Conservation (phyloP, 2,888 invertebrate genomes). For the Cryptops parisi region DNA sequence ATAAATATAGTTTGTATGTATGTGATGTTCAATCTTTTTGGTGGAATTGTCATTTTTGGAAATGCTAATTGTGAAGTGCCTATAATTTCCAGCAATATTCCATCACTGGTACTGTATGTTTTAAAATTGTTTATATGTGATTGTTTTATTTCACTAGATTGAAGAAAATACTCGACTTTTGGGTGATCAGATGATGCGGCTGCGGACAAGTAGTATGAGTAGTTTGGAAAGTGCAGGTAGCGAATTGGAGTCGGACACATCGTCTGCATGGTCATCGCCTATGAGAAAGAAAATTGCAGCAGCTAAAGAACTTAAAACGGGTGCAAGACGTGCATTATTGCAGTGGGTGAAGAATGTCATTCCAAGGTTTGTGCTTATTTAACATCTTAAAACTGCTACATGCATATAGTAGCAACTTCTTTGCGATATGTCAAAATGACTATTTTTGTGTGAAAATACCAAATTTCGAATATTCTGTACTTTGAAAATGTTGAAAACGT, state of each 20-base stretch:
- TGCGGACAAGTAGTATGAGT: conserved; percentile 63
- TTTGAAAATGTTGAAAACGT: not conserved
- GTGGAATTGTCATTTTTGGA: no score
- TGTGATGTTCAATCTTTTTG: no score
- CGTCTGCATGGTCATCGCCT: conserved; percentile 27
- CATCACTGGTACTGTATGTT: no score
- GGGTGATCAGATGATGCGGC: conserved; percentile 60
- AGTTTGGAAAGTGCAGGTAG: conserved; percentile 33
- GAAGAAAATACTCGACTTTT: conserved; percentile 85
- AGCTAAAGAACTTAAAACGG: conserved; percentile 48
- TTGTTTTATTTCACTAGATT: conserved; percentile 45
- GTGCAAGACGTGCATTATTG: conserved; percentile 77
- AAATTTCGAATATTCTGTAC: not conserved
- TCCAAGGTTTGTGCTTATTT: conserved; percentile 51
- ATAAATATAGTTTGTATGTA: no score
- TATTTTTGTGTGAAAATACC: not conserved
- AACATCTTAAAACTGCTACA: no score
- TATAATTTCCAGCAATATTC: no score
- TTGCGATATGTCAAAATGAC: no score
- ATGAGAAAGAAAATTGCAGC: conserved; percentile 18
- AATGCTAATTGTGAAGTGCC: no score
- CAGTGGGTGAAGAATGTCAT: conserved; percentile 90
- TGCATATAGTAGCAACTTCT: not conserved
- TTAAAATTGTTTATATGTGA: not conserved
- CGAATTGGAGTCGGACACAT: conserved; percentile 16